Evolutionary conservation across 1,140 invertebrate species (phyloP), one percentile per base, ranked within the genome.

Genomic region (Anastrepha obliqua): DNA sequence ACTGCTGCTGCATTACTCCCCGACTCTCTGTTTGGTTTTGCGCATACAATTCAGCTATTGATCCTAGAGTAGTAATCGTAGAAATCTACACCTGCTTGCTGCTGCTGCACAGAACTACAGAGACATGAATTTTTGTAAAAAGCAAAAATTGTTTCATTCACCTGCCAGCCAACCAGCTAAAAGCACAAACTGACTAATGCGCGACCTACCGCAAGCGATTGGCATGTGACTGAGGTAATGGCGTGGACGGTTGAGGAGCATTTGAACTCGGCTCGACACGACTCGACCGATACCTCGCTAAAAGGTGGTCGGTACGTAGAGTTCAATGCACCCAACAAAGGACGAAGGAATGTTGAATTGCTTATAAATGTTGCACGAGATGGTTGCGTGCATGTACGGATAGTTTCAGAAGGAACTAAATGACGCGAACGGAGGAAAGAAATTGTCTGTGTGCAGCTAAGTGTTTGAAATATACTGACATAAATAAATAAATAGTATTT

Each of bases 201-300:
- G 44, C n/a, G 74, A 81, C 74, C 74, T 81, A 47, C 44, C 74
- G 51, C 74, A 81, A 81, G 7, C 51, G n/a, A 11, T 55, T 8
- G 20, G 7, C 47, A 55, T 20, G 47, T 81, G n/a, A 47, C 74
- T 55, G 8, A 55, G 51, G 74, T 55, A 81, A 81, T 55, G 47
- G 74, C 74, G 55, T 51, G 6, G 1, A 67, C 64, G 29, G 64
- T 2, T n/a, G 17, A 44, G 29, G 6, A 13, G 74, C 39, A 55
- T 81, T 81, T 81, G 74, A 81, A 81, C 74, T 81, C 74, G 44
- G 9, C 74, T 81, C 74, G 70, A 74, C 44, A 47, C 44, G 70
- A 74, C 42, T 44, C 70, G 74, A 29, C 74, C 74, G 74, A 81
- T 81, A 81, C 9, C 74, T 81, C 47, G 17, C 17, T 81, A 5